Evolutionary conservation across 2,888 invertebrate species (phyloP).

Genomic region (Serrognathus titanus): DNA sequence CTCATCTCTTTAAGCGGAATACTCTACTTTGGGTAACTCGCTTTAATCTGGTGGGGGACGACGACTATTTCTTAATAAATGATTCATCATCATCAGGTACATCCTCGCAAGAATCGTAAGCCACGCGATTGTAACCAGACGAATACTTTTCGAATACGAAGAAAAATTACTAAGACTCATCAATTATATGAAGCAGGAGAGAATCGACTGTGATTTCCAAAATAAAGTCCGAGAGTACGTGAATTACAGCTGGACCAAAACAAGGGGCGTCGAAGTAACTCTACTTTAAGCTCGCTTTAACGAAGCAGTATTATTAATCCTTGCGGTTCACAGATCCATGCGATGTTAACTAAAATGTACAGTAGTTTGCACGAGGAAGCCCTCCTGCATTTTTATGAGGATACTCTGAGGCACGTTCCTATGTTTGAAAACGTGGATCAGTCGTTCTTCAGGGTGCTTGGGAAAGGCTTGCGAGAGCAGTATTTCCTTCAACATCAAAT

Average conservation of each 20-base stretch:
- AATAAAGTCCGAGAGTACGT: conserved; percentile 52
- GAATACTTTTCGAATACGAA: conserved; percentile 21
- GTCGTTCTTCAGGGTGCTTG: conserved; percentile 55
- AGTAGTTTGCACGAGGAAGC: conserved; percentile 56
- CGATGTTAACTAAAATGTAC: conserved; percentile 39
- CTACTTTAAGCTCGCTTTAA: too few relatives aligned
- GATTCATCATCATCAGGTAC: conserved; percentile 8
- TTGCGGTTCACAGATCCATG: conserved; percentile 8
- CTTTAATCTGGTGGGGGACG: neutral
- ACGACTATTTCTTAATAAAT: conserved; percentile 16
- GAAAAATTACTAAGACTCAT: conserved; percentile 21
- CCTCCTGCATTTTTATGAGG: conserved; percentile 54
- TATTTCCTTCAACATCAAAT: conserved; percentile 53
- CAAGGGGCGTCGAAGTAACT: conserved; percentile 31
- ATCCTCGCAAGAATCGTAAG: conserved; percentile 28
- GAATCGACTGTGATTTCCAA: conserved; percentile 15
- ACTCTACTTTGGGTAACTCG: conserved; percentile 21
- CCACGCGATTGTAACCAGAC: conserved; percentile 19
- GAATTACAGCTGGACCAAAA: conserved; percentile 55
- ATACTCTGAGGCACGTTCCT: conserved; percentile 53
- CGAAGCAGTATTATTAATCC: too few relatives aligned
- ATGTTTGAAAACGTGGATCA: conserved; percentile 54
- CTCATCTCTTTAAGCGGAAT: conserved; percentile 20
- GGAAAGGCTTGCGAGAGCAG: conserved; percentile 53
- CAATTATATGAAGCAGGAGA: conserved; percentile 21